Conservation (phyloP, 2,113 vertebrate species). For the Ciconia maguari region DNA sequence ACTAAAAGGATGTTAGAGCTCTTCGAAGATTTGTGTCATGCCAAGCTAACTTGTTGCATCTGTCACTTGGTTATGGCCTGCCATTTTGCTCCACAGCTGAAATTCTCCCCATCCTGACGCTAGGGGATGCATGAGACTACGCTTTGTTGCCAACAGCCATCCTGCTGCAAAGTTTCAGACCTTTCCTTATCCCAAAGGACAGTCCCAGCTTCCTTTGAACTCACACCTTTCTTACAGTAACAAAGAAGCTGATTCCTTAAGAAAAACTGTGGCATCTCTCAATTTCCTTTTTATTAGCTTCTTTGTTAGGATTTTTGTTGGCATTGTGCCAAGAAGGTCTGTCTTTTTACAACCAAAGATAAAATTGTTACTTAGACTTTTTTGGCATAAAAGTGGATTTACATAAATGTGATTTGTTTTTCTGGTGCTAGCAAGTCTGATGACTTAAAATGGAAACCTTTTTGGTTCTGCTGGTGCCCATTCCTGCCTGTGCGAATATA, state of each 20-base stretch:
- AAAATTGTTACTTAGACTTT: background rate
- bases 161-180: background rate
- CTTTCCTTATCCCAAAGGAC: background rate
- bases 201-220: background rate
- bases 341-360: background rate
- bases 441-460: background rate
- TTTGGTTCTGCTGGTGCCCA: background rate
- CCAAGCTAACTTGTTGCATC: too few species aligned
- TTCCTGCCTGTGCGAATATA: background rate
- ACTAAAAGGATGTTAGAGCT: background rate
- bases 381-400: background rate
- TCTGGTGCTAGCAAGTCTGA: background rate
- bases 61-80: background rate
- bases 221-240: background rate
- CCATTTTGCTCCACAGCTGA: background rate
- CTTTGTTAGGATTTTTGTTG: background rate
- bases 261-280: background rate
- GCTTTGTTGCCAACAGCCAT: background rate
- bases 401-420: background rate
- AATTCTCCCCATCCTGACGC: background rate
- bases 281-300: background rate
- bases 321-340: background rate
- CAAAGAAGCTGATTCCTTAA: background rate
- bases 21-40: background rate
- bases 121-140: background rate